Evolutionary conservation across 2,113 vertebrate species (phyloP), one percentile per base, ranked within the genome.

Genomic region (Stegastes partitus): DNA sequence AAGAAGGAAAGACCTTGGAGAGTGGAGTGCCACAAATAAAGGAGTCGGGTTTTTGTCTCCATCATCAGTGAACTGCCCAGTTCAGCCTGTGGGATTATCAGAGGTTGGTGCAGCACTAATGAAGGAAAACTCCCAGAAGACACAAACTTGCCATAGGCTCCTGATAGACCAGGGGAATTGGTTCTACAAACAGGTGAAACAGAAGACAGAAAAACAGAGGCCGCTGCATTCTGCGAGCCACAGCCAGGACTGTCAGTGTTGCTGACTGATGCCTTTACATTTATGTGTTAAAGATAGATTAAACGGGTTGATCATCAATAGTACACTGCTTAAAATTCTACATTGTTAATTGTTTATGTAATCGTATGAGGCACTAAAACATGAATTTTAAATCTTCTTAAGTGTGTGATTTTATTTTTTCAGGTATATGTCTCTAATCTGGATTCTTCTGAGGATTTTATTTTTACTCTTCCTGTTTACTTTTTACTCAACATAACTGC

Each of bases 61-160:
- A 84, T 88, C 61, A 45, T 79, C 31, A 44, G 25, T 57, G 76
- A 73, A 51, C 50, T 69, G 71, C 77, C 64, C 83, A 66, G 53
- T 31, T 39, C 45, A 62, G 65, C 59, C 76, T 59, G 77, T 79
- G 18, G 67, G 37, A 82, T 87, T 87, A 84, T 82, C 79, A 84
- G 71, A 86, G 84, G 68, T 50, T 77, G 74, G 61, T 74, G 73
- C 69, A 77, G 72, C 68, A 81, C 68, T 87, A 86, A 86, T 86
- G 73, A 67, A 85, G 59, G 55, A 76, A 58, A 23, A 79, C 28
- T 86, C 78, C 74, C 75, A 71, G 59, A 82, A 89, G 77, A 77
- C 53, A 85, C 69, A 86, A 34, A 64, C 59, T 73, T 75, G 55
- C 73, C 58, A 62, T 15, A 72, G 67, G 50, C 64, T 51, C 25